phyloP scores from a whole-genome alignment of 2,888 invertebrate species.

The Tenthredo scrophulariae region DNA sequence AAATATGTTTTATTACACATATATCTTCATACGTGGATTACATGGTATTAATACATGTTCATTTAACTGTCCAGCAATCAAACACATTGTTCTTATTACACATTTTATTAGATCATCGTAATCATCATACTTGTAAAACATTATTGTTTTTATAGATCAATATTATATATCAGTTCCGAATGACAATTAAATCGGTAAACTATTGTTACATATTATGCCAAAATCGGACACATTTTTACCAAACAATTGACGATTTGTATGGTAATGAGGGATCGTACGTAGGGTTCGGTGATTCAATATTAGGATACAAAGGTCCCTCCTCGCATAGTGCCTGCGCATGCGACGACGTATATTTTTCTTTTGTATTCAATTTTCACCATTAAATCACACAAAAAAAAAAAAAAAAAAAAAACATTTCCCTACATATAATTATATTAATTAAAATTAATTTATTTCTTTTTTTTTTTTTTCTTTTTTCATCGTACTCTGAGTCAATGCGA shows the following conservation, averaged over 20 bases:
- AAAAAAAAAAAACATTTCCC: neutral
- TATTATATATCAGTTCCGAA: slow-evolving; percentile 63
- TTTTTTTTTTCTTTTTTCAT: slow-evolving; percentile 54
- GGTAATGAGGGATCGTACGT: slow-evolving; percentile 30
- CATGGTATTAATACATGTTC: slow-evolving; percentile 78
- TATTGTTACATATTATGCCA: slow-evolving; percentile 51
- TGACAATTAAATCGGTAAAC: slow-evolving; percentile 58
- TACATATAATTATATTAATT: slow-evolving; percentile 37
- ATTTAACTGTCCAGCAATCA: slow-evolving; percentile 79
- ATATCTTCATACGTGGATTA: slow-evolving; percentile 78
- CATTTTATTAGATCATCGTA: slow-evolving; percentile 69
- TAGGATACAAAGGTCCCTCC: slow-evolving; percentile 25
- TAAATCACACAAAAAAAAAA: neutral
- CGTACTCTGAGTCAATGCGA: slow-evolving; percentile 57
- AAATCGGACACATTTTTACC: slow-evolving; percentile 57
- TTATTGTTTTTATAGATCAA: slow-evolving; percentile 57
- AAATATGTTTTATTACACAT: slow-evolving; percentile 79
- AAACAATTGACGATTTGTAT: slow-evolving; percentile 57
- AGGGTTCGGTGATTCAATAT: slow-evolving; percentile 7
- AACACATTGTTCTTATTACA: slow-evolving; percentile 76
- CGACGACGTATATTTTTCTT: slow-evolving; percentile 47
- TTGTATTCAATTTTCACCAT: slow-evolving; percentile 1
- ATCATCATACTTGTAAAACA: slow-evolving; percentile 65
- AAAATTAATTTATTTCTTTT: slow-evolving; percentile 23
- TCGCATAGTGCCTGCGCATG: slow-evolving; percentile 58